These are phyloP conservation scores for Poecilia gillii DNA, from an alignment of 2,797 vertebrate genomes.

Conservation along the genomic window DNA sequence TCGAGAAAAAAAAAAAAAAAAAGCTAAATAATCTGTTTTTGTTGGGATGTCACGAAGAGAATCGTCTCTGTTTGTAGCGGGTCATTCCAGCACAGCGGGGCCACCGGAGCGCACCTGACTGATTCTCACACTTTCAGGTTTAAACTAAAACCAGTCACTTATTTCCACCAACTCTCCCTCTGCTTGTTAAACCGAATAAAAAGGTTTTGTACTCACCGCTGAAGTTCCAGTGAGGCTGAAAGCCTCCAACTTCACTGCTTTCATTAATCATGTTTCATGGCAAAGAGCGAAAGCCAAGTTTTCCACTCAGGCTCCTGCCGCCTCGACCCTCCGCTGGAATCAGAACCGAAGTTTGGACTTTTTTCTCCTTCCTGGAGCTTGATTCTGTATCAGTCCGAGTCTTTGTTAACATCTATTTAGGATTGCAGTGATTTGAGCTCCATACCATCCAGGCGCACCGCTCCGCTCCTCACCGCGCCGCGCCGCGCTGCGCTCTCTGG, in stretches of 20 bases:
- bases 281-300: slow-evolving; percentile 28
- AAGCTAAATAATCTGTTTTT: not conserved
- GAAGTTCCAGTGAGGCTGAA: slow-evolving; percentile 60
- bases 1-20: not conserved
- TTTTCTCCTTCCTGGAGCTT: not conserved
- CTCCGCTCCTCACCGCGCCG: not conserved
- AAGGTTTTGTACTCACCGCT: slow-evolving; percentile 56
- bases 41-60: not conserved
- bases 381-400: not conserved
- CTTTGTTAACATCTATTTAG: not conserved
- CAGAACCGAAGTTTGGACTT: not conserved
- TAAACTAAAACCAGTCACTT: not conserved
- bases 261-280: slow-evolving; percentile 71
- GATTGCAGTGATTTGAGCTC: not conserved
- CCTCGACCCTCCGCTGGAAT: not conserved
- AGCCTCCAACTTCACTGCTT: slow-evolving; percentile 52
- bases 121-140: not conserved
- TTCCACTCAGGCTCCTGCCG: not conserved
- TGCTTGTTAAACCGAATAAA: not conserved
- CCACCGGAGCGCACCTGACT: not conserved
- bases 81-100: not conserved
- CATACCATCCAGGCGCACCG: slow-evolving; percentile 3
- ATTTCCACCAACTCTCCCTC: not conserved
- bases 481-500: not conserved
- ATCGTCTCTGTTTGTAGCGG: not conserved